A percentile compares a stretch with the other conserved stretches of the same genome.
Evolutionary conservation across 1,140 invertebrate genomes (phyloP).

Genomic region (Chlorops oryzae): DNA sequence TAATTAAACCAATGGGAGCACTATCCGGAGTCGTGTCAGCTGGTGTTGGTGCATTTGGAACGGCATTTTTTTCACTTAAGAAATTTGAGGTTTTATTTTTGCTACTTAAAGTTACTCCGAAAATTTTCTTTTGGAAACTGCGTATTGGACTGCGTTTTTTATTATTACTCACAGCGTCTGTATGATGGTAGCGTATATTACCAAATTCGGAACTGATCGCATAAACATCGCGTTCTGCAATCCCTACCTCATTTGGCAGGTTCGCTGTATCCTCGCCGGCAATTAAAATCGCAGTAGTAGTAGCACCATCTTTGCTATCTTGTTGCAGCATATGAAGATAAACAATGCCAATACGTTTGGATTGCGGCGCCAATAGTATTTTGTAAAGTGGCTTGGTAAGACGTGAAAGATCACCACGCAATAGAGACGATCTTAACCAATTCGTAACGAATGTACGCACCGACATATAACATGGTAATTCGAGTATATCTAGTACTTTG

Average conservation of each 20-base stretch:
- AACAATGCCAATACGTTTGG: constrained; percentile 77
- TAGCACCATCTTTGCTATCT: constrained; percentile 50
- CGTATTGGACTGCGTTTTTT: constrained; percentile 45
- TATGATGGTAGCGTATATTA: constrained; percentile 75
- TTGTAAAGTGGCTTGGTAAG: constrained; percentile 74
- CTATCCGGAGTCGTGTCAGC: constrained; percentile 18
- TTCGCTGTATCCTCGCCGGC: constrained; percentile 20
- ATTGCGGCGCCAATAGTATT: constrained; percentile 74
- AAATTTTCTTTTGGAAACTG: constrained; percentile 44
- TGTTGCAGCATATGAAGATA: constrained; percentile 72
- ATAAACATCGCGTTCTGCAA: constrained; percentile 59
- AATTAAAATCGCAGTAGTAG: constrained; percentile 18
- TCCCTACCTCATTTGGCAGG: constrained; percentile 49
- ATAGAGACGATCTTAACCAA: constrained; percentile 52
- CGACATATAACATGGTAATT: constrained; percentile 40
- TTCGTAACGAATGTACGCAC: constrained; percentile 46
- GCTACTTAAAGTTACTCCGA: constrained; percentile 48
- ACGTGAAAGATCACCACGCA: constrained; percentile 69
- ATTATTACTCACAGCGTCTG: constrained; percentile 46
- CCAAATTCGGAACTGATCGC: constrained; percentile 82
- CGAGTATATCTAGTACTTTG: constrained; percentile 40
- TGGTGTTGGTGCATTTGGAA: constrained; percentile 7
- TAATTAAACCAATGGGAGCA: constrained; percentile 50
- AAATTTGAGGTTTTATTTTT: constrained; percentile 45
- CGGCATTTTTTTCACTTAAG: constrained; percentile 35